Conservation (phyloP, 1,140 invertebrate genomes). For the Lethrus apterus region DNA sequence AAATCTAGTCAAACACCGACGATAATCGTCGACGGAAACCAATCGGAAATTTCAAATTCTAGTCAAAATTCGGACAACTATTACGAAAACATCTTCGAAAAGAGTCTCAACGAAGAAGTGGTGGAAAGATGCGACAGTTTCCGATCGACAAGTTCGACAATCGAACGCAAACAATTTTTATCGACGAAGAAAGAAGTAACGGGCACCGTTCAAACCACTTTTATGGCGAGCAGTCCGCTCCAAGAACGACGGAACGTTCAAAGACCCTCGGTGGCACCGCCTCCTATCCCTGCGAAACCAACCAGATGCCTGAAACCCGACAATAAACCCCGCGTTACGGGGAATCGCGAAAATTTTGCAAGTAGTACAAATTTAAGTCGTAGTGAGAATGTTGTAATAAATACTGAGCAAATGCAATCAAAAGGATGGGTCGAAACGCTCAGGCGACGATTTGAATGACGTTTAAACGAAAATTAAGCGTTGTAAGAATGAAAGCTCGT, state of each 20-base stretch:
- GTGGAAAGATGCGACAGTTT: slow-evolving; percentile 30
- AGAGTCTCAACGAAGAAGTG: slow-evolving; percentile 29
- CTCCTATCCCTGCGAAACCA: slow-evolving; percentile 38
- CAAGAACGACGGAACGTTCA: slow-evolving; percentile 18
- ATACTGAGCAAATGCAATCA: slow-evolving; percentile 7
- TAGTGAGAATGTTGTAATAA: background rate
- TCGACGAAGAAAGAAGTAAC: too few species aligned
- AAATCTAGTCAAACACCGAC: slow-evolving; percentile 19
- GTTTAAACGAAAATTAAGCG: slow-evolving; percentile 15
- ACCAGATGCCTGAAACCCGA: too few species aligned
- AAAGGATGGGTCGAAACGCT: slow-evolving; percentile 40
- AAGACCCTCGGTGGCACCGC: slow-evolving; percentile 34
- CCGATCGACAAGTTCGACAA: slow-evolving; percentile 15
- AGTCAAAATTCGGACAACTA: slow-evolving; percentile 37
- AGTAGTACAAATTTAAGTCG: background rate
- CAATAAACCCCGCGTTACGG: too few species aligned
- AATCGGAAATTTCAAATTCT: slow-evolving; percentile 22
- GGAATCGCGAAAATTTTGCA: background rate
- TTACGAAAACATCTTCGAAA: slow-evolving; percentile 36
- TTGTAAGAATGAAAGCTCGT: too few species aligned
- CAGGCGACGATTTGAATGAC: slow-evolving; percentile 38
- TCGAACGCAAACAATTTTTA: too few species aligned
- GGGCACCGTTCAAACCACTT: background rate
- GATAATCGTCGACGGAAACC: background rate
- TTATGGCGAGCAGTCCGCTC: slow-evolving; percentile 1